phyloP scores from a whole-genome alignment of 2,888 invertebrate genomes.

The Meghimatium bilineatum region DNA sequence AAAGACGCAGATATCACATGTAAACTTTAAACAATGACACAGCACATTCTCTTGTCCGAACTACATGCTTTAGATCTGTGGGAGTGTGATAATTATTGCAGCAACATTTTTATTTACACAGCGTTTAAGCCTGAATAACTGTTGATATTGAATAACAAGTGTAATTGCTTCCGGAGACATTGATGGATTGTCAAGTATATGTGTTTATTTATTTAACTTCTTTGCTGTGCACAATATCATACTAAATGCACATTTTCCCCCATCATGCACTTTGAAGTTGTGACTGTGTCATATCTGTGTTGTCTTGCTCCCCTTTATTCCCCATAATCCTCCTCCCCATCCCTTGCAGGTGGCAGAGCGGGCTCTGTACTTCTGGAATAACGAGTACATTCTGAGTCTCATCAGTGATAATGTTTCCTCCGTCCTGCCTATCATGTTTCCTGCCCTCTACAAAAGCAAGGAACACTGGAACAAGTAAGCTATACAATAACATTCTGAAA shows the following conservation, averaged over 20 bases:
- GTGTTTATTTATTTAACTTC: background rate
- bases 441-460: slow-evolving; percentile 98
- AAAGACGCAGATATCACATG: too few relatives aligned
- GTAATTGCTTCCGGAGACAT: too few relatives aligned
- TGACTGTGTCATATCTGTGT: slow-evolving; percentile 21
- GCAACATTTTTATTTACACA: too few relatives aligned
- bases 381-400: slow-evolving; percentile 99
- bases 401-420: slow-evolving; percentile 99
- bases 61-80: too few relatives aligned
- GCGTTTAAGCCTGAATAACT: too few relatives aligned
- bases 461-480: slow-evolving; percentile 97
- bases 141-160: too few relatives aligned
- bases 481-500: background rate
- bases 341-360: slow-evolving; percentile 94
- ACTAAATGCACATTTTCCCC: background rate
- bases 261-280: slow-evolving; percentile 40
- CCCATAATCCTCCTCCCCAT: background rate
- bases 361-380: slow-evolving; percentile 99
- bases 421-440: slow-evolving; percentile 99
- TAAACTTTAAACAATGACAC: too few relatives aligned
- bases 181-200: too few relatives aligned
- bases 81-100: too few relatives aligned
- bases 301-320: slow-evolving; percentile 6
- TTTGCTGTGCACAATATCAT: background rate
- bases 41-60: too few relatives aligned